These are phyloP conservation scores for Ricordea florida DNA, from an alignment of 92 coral and sea anemone genomes.

Conservation along the genomic window DNA sequence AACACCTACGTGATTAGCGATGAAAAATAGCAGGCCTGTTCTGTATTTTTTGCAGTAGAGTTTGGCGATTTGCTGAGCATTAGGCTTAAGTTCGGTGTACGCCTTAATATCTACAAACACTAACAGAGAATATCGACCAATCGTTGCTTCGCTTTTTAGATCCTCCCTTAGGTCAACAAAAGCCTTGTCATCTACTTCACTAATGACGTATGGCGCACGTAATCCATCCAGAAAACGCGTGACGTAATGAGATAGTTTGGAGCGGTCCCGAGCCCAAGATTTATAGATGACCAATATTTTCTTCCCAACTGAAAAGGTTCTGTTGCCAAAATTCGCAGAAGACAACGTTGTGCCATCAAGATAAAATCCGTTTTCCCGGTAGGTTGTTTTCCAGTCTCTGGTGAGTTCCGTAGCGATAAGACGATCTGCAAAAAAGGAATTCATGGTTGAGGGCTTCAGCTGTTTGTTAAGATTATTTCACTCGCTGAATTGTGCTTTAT, in stretches of 20 bases:
- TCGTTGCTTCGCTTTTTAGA: slow-evolving; percentile 40
- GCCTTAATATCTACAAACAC: slow-evolving; percentile 86
- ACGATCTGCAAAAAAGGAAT: slow-evolving; percentile 32
- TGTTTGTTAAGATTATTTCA: background rate
- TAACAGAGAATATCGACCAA: slow-evolving; percentile 77
- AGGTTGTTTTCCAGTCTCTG: slow-evolving; percentile 2
- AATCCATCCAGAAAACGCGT: slow-evolving; percentile 86
- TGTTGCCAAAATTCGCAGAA: slow-evolving; percentile 44
- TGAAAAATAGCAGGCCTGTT: slow-evolving; percentile 77
- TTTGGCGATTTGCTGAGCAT: slow-evolving; percentile 61
- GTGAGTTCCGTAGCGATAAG: slow-evolving; percentile 49
- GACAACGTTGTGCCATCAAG: background rate
- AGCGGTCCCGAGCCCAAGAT: slow-evolving; percentile 68
- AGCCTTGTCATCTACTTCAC: slow-evolving; percentile 74
- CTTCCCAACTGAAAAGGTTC: slow-evolving; percentile 68
- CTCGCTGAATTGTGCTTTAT: background rate
- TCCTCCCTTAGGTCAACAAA: slow-evolving; percentile 71
- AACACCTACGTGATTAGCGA: slow-evolving; percentile 79
- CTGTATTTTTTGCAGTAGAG: slow-evolving; percentile 86
- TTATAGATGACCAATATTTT: slow-evolving; percentile 69
- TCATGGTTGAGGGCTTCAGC: background rate
- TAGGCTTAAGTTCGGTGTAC: slow-evolving; percentile 78
- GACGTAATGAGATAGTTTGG: slow-evolving; percentile 81
- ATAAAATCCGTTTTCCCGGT: background rate
- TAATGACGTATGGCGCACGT: slow-evolving; percentile 73